phyloP scores from a whole-genome alignment of 1,140 invertebrate species.

The Calliopsis andreniformis region DNA sequence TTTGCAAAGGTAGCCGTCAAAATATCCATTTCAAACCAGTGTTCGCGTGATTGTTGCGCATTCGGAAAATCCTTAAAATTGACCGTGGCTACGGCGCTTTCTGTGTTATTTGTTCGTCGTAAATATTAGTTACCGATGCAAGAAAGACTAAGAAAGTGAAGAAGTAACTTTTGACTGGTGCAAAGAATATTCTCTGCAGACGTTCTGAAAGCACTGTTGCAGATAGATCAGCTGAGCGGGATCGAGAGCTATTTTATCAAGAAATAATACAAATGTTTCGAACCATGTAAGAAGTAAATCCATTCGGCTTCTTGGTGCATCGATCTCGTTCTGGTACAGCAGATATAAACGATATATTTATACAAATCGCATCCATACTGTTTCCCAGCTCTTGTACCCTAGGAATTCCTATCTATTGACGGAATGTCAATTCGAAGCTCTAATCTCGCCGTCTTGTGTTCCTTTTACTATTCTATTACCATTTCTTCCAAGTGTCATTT shows the following conservation, averaged over 20 bases:
- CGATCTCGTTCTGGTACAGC: conserved; percentile 35
- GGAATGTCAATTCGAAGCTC: no score
- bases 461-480: conserved; percentile 32
- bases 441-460: conserved; percentile 34
- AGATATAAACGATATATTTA: conserved; percentile 1
- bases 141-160: conserved; percentile 37
- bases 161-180: no score
- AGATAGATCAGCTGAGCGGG: conserved; percentile 25
- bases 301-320: no score
- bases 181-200: no score
- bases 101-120: not conserved
- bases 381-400: not conserved
- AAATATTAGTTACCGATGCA: conserved; percentile 19
- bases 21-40: not conserved
- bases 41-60: not conserved
- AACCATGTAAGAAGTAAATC: no score
- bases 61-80: no score
- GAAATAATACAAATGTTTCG: not conserved
- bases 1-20: conserved; percentile 21
- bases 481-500: conserved; percentile 1
- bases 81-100: no score
- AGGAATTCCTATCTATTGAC: conserved; percentile 6
- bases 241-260: not conserved
- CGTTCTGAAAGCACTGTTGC: not conserved
- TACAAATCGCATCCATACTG: not conserved